Evolutionary conservation across 2,797 vertebrate genomes (phyloP).

Genomic region (Atherinosoma microstoma): DNA sequence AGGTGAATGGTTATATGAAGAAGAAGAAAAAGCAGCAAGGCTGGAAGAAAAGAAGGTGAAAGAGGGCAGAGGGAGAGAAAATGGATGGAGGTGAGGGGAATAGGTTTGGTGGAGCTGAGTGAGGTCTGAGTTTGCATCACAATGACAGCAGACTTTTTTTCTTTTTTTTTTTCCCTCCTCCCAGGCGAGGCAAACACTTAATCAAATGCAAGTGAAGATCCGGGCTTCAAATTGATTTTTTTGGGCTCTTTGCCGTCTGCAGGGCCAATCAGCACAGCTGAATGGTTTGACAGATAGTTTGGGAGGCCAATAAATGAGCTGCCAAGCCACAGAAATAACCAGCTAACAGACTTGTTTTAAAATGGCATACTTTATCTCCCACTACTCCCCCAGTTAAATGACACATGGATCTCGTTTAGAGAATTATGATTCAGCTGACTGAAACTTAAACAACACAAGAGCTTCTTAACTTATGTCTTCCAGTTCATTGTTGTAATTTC

Average conservation of each 20-base stretch:
- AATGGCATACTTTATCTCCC: no score
- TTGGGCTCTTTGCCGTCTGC: slow-evolving; percentile 22
- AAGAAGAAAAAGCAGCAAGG: not conserved
- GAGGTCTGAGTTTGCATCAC: slow-evolving; percentile 50
- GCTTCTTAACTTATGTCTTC: not conserved
- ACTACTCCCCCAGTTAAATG: no score
- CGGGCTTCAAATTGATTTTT: slow-evolving; percentile 50
- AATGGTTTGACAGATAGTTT: slow-evolving; percentile 56
- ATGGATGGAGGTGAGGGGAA: not conserved
- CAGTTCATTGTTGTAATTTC: not conserved
- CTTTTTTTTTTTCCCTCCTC: slow-evolving; percentile 19
- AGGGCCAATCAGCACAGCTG: slow-evolving; percentile 51
- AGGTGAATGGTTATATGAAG: slow-evolving; percentile 6
- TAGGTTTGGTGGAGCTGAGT: slow-evolving; percentile 5
- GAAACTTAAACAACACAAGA: not conserved
- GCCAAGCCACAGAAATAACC: slow-evolving; percentile 41
- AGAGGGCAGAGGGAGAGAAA: slow-evolving; percentile 1
- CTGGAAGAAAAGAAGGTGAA: slow-evolving; percentile 16
- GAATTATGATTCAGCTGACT: not conserved
- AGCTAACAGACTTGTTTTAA: not conserved
- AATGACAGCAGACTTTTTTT: slow-evolving; percentile 42
- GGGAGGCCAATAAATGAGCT: slow-evolving; percentile 57
- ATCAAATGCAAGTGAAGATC: slow-evolving; percentile 51
- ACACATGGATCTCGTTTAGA: no score
- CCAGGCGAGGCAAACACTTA: slow-evolving; percentile 32